These are phyloP conservation scores for Prionchulus punctatus DNA, from an alignment of 2,888 invertebrate genomes.

Conservation along the genomic window DNA sequence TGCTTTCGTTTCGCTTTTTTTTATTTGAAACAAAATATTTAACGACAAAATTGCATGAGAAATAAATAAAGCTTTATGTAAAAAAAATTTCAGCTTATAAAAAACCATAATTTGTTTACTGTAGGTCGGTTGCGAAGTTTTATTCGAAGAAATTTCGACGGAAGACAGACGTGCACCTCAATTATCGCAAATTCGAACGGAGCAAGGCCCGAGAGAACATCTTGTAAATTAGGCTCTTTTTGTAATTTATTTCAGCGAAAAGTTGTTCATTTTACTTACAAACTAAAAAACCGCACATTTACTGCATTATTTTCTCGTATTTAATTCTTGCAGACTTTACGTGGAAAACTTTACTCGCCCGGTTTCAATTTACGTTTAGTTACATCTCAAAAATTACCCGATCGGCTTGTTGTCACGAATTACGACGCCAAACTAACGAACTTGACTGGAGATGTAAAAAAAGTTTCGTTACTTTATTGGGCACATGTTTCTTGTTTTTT, in stretches of 20 bases:
- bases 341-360: not conserved
- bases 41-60: no score
- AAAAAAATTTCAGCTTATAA: not conserved
- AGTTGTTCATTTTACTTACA: slow-evolving; percentile 18
- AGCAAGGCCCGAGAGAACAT: slow-evolving; percentile 10
- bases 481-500: not conserved
- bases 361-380: slow-evolving; percentile 8
- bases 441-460: slow-evolving; percentile 23
- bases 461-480: no score
- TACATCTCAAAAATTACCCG: slow-evolving; percentile 20
- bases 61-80: not conserved
- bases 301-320: no score
- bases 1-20: no score
- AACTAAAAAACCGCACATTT: no score
- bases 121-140: slow-evolving; percentile 24
- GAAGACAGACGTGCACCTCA: slow-evolving; percentile 19
- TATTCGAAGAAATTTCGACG: slow-evolving; percentile 22
- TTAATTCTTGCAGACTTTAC: slow-evolving; percentile 18
- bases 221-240: slow-evolving; percentile 5
- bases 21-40: no score
- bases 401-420: slow-evolving; percentile 23
- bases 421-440: slow-evolving; percentile 21
- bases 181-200: slow-evolving; percentile 18
- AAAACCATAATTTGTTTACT: slow-evolving; percentile 5
- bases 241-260: not conserved